phyloP scores from a whole-genome alignment of 2,113 vertebrate species.

The Eretmochelys imbricata region DNA sequence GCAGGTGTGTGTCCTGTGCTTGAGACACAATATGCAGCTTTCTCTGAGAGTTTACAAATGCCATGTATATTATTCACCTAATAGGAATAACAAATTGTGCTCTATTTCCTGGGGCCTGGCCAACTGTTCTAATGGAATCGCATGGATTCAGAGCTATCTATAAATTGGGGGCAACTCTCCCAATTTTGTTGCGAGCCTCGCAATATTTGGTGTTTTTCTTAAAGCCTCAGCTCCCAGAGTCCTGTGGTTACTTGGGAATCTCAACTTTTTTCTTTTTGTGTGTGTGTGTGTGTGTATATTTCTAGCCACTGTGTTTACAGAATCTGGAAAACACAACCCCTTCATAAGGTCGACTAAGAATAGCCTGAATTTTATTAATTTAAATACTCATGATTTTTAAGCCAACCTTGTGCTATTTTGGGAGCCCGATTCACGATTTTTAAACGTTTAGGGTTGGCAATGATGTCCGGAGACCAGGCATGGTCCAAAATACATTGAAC shows the following conservation, averaged over 20 bases:
- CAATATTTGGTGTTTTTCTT: neutral
- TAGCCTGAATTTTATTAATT: rapidly evolving
- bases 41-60: neutral
- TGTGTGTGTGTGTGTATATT: too few species aligned
- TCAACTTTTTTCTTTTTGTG: neutral
- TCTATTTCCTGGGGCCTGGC: neutral
- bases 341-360: rapidly evolving
- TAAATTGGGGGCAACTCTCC: neutral
- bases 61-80: neutral
- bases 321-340: neutral
- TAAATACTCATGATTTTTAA: neutral
- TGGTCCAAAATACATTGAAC: neutral
- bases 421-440: neutral
- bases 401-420: neutral
- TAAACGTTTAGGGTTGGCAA: neutral
- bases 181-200: rapidly evolving
- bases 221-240: neutral
- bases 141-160: neutral
- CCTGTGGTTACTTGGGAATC: neutral
- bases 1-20: neutral
- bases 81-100: neutral
- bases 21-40: neutral
- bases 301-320: neutral
- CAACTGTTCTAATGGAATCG: neutral
- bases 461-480: neutral